phyloP scores from a whole-genome alignment of 1,140 invertebrate species.

The Drosophila simulans region DNA sequence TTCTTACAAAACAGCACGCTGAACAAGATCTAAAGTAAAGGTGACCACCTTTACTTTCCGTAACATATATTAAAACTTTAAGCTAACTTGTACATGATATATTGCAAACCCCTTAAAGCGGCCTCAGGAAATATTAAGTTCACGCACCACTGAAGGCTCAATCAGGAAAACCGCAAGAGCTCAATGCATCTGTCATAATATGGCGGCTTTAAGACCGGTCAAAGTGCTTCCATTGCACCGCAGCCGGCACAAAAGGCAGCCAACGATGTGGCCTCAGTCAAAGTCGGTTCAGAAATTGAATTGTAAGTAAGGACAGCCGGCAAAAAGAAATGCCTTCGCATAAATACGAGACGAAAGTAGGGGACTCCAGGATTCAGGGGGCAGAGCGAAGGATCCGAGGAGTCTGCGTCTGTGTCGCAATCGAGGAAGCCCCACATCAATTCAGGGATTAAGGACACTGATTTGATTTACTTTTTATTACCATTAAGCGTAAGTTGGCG shows the following conservation, averaged over 20 bases:
- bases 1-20: neutral
- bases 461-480: conserved; percentile 84
- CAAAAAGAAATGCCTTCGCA: conserved; percentile 69
- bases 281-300: conserved; percentile 68
- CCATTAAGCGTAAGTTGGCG: conserved; percentile 79
- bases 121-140: conserved; percentile 8
- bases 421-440: conserved; percentile 76
- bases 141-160: conserved; percentile 2
- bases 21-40: no score
- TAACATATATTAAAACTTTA: neutral
- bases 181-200: conserved; percentile 35
- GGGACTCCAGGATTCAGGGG: conserved; percentile 13
- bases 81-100: neutral
- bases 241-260: conserved; percentile 33
- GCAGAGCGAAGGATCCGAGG: neutral
- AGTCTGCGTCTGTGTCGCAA: conserved; percentile 43
- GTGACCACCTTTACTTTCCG: no score
- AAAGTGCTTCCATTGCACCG: conserved; percentile 35
- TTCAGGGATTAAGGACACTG: conserved; percentile 83
- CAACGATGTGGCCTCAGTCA: conserved; percentile 54
- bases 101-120: neutral
- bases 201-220: conserved; percentile 34
- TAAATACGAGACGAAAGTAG: conserved; percentile 65
- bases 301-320: conserved; percentile 73
- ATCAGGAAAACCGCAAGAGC: neutral